phyloP scores from a whole-genome alignment of 1,140 invertebrate genomes.

The Sinonovacula constricta region DNA sequence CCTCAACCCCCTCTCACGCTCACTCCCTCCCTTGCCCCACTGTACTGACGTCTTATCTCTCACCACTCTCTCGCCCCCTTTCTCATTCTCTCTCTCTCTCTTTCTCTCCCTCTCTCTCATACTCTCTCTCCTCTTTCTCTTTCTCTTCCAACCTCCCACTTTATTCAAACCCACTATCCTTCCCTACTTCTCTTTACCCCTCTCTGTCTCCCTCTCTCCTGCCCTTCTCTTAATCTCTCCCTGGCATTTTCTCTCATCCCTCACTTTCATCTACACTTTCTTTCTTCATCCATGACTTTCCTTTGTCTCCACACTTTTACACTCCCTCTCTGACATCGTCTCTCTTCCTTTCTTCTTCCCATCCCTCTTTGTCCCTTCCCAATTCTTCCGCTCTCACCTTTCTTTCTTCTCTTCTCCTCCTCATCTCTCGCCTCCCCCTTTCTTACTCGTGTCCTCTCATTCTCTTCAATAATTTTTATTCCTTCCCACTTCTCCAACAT shows the following conservation, averaged over 20 bases:
- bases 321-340: neutral
- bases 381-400: neutral
- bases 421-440: neutral
- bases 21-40: neutral
- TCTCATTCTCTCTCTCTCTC: neutral
- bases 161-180: neutral
- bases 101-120: neutral
- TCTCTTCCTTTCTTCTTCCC: slow-evolving; percentile 3
- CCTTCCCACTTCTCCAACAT: neutral
- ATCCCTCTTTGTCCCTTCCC: neutral
- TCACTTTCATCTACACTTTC: neutral
- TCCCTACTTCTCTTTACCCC: no score
- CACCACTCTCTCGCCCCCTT: neutral
- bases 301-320: neutral
- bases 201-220: slow-evolving; percentile 3
- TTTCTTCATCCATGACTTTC: neutral
- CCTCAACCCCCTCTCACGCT: neutral
- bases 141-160: neutral
- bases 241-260: neutral
- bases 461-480: neutral
- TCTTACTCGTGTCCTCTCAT: neutral
- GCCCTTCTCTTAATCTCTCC: neutral
- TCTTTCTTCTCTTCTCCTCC: slow-evolving; percentile 3
- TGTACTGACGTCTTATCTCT: neutral
- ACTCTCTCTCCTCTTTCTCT: neutral